Evolutionary conservation across 2,113 vertebrate genomes (phyloP).

Genomic region (Silurus asotus): DNA sequence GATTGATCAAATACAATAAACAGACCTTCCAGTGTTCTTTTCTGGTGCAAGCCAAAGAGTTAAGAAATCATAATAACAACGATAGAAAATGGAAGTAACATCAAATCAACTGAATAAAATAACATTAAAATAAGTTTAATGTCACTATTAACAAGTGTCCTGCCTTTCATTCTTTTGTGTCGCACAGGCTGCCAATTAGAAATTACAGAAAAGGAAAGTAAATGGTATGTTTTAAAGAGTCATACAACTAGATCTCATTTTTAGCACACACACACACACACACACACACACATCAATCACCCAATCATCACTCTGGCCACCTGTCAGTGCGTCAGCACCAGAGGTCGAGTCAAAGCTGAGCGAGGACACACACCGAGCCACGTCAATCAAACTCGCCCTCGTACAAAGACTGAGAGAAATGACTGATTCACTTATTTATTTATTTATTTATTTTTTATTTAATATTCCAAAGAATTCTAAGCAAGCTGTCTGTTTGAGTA

Average conservation of each 20-base stretch:
- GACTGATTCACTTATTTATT: neutral
- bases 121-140: too few species aligned
- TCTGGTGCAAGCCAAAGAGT: neutral
- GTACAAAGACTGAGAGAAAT: conserved; percentile 17
- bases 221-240: too few species aligned
- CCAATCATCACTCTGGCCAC: conserved; percentile 24
- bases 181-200: neutral
- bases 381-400: conserved; percentile 1
- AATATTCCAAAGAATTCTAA: neutral
- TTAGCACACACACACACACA: neutral
- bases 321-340: conserved; percentile 27
- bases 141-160: too few species aligned
- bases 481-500: conserved; percentile 5
- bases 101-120: neutral
- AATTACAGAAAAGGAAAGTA: neutral
- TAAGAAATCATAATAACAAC: too few species aligned
- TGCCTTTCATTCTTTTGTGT: too few species aligned
- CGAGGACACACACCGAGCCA: neutral
- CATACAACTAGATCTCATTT: neutral
- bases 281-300: conserved; percentile 3
- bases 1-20: neutral
- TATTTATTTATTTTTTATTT: neutral
- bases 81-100: neutral
- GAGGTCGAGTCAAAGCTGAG: conserved; percentile 27
- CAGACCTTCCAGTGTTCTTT: neutral